Base-by-base conservation (phyloP, 2,888 invertebrate genomes). In the Lapara coniferarum region DNA sequence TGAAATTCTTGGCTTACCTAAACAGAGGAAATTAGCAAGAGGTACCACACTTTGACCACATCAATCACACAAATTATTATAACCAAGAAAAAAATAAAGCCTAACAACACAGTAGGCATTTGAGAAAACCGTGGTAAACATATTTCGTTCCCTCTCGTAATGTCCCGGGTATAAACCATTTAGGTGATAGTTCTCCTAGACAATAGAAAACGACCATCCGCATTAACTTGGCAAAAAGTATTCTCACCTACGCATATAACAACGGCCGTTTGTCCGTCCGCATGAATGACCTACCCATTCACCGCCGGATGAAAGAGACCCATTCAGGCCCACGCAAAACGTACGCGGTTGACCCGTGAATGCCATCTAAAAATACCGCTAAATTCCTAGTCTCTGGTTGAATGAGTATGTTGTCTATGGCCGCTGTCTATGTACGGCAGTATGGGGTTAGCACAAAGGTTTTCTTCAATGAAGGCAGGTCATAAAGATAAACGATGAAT, bases 251-350 rank as follows among this genome's bases (percentile, higher is more conserved):
- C 25, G 25, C 25, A 66, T 8, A 63, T 7, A 66, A 66, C 16
- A 66, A 66, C 53, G 53, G 53, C 6, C 53, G 66, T n/a, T 44
- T 30, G 52, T 74, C 73, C 69, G 73, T 75, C 10, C 37, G 55
- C 68, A 74, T 82, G 83, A 85, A 84, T 84, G 84, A 78, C 74
- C 75, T 75, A 78, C 72, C 80, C 85, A 87, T 85, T 86, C 87
- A 86, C 78, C 71, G 73, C 70, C 72, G 70, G 70, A 71, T 74
- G 78, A 80, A 84, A 85, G 78, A 82, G 76, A 73, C 71, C 81
- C 86, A 86, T 88, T 87, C 85, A 85, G 76, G 75, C 85, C 86
- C 85, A 86, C 86, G 81, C 83, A 71, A 77, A 77, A 79, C 78
- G 78, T 78, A 53, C 63, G 59, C 71, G 71, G 72, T 73, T 49